A percentile compares a stretch with the other conserved stretches of the same genome.
phyloP scores from a whole-genome alignment of 1,140 invertebrate genomes.

The Callitettix versicolor region DNA sequence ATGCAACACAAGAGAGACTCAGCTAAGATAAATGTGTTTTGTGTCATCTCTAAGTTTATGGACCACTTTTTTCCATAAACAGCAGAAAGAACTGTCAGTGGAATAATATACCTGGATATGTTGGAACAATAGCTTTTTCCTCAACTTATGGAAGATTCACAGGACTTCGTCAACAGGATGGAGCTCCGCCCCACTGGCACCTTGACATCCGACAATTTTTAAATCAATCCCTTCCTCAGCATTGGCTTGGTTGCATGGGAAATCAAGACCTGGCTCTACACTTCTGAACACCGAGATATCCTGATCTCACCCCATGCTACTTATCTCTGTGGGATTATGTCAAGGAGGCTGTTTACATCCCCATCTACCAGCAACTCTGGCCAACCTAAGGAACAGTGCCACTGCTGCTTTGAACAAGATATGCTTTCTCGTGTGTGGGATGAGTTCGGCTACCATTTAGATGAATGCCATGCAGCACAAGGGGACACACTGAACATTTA shows the following conservation, averaged over 20 bases:
- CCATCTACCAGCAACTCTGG: too few relatives aligned
- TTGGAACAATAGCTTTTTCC: neutral
- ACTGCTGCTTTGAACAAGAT: too few relatives aligned
- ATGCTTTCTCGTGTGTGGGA: too few relatives aligned
- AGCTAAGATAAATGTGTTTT: constrained; percentile 6
- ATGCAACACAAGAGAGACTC: constrained; percentile 13
- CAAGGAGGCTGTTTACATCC: too few relatives aligned
- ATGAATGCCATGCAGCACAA: too few relatives aligned
- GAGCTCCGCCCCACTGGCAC: constrained; percentile 1
- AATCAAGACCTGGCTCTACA: too few relatives aligned
- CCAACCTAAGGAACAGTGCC: too few relatives aligned
- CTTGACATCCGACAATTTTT: neutral
- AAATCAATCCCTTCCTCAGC: constrained; percentile 1
- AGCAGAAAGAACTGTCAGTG: constrained; percentile 1
- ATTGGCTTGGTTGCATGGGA: neutral
- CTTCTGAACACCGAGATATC: too few relatives aligned
- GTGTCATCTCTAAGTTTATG: constrained; percentile 11
- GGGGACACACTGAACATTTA: too few relatives aligned
- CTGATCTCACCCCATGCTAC: too few relatives aligned
- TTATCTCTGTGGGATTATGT: too few relatives aligned
- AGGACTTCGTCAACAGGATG: constrained; percentile 6
- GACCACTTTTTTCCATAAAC: constrained; percentile 2
- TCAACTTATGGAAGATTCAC: neutral
- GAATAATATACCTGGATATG: constrained; percentile 8
- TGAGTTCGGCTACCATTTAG: too few relatives aligned